phyloP scores from a whole-genome alignment of 2,113 vertebrate species.

The Oncorhynchus tshawytscha region DNA sequence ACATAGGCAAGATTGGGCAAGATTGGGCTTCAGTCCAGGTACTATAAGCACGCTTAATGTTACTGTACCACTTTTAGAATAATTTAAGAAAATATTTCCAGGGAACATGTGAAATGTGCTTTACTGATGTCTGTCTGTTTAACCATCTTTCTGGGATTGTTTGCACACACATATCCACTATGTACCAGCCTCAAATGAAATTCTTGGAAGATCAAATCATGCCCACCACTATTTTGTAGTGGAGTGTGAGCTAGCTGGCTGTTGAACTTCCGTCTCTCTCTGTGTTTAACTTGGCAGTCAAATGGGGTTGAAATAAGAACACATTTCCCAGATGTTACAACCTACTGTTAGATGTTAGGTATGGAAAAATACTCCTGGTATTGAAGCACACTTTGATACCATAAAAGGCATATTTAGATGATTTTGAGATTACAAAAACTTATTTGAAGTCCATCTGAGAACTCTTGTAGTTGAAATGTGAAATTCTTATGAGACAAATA shows the following conservation, averaged over 20 bases:
- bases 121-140: too few relatives aligned
- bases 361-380: neutral
- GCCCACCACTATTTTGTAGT: neutral
- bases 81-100: too few relatives aligned
- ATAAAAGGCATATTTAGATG: too few relatives aligned
- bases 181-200: neutral
- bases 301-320: neutral
- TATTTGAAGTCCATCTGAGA: neutral
- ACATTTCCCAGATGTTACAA: neutral
- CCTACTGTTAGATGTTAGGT: neutral
- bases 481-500: constrained; percentile 8
- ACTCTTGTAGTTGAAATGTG: neutral
- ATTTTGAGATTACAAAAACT: neutral
- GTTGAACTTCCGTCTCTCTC: neutral
- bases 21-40: too few relatives aligned
- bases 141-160: neutral
- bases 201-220: neutral
- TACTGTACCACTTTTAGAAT: too few relatives aligned
- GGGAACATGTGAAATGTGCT: too few relatives aligned
- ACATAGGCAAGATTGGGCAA: too few relatives aligned
- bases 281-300: constrained; percentile 1
- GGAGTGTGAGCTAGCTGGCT: neutral
- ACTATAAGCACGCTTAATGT: too few relatives aligned
- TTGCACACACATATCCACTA: too few relatives aligned
- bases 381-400: neutral